phyloP scores from a whole-genome alignment of 2,888 invertebrate genomes.

The Smittia sp. region DNA sequence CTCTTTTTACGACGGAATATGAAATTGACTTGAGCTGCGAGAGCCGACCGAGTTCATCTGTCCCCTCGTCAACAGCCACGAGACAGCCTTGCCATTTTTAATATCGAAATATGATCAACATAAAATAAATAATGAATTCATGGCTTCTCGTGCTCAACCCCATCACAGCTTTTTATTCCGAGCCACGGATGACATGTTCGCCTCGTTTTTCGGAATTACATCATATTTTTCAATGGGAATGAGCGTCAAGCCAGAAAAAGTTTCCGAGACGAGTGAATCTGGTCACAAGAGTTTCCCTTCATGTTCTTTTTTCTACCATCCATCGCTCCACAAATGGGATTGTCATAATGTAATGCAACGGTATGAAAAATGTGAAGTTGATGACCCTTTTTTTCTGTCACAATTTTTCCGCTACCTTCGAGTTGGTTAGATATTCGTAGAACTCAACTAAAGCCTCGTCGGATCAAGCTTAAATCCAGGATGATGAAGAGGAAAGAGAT shows the following conservation, averaged over 20 bases:
- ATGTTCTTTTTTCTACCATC: background rate
- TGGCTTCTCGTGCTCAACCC: background rate
- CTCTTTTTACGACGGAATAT: constrained; percentile 21
- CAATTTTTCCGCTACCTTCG: background rate
- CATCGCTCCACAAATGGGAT: constrained; percentile 9
- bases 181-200: background rate
- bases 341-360: constrained; percentile 20
- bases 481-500: background rate
- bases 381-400: constrained; percentile 11
- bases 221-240: constrained; percentile 1
- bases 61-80: no score
- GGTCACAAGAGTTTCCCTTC: constrained; percentile 21
- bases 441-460: background rate
- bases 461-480: background rate
- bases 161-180: background rate
- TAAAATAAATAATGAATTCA: constrained; percentile 32
- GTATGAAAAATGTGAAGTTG: constrained; percentile 24
- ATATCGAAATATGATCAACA: constrained; percentile 33
- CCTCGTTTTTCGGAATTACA: background rate
- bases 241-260: background rate
- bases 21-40: background rate
- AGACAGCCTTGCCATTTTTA: background rate
- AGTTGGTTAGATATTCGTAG: background rate
- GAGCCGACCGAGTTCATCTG: background rate
- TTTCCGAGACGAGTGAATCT: background rate